Conservation (phyloP, 2,888 invertebrate species). For the Tenodera sinensis region DNA sequence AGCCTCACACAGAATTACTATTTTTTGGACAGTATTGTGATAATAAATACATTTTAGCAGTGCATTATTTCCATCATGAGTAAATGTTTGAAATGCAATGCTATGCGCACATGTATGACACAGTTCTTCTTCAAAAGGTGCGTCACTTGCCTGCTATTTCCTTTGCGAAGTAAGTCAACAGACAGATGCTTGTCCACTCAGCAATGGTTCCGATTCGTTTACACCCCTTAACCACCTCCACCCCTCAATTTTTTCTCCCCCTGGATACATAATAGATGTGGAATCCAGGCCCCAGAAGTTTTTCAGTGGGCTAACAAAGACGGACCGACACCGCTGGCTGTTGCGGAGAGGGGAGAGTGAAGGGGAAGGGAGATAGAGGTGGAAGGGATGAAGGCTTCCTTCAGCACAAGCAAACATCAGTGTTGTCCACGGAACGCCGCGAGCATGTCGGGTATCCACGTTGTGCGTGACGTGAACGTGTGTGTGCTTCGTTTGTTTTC, state of each 20-base stretch:
- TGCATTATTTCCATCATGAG: too few species aligned
- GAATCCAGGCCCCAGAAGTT: constrained; percentile 6
- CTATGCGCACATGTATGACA: too few species aligned
- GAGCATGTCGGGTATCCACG: not conserved
- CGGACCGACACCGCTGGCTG: not conserved
- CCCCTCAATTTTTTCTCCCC: not conserved
- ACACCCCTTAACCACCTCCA: not conserved
- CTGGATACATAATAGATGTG: constrained; percentile 10
- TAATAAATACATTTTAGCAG: too few species aligned
- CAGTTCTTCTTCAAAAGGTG: too few species aligned
- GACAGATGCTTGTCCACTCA: not conserved
- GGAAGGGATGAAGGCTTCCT: not conserved
- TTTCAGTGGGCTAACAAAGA: not conserved
- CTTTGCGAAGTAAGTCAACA: not conserved
- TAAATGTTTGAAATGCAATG: too few species aligned
- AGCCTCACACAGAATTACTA: too few species aligned
- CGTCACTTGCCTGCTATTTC: too few species aligned
- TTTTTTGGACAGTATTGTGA: too few species aligned
- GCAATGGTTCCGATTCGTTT: not conserved
- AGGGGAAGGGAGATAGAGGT: not conserved
- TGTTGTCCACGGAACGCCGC: not conserved
- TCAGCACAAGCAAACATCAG: not conserved
- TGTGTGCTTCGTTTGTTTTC: not conserved
- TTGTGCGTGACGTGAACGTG: not conserved
- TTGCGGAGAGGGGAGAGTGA: not conserved